phyloP scores from a whole-genome alignment of 1,140 invertebrate species.

The Battus philenor region DNA sequence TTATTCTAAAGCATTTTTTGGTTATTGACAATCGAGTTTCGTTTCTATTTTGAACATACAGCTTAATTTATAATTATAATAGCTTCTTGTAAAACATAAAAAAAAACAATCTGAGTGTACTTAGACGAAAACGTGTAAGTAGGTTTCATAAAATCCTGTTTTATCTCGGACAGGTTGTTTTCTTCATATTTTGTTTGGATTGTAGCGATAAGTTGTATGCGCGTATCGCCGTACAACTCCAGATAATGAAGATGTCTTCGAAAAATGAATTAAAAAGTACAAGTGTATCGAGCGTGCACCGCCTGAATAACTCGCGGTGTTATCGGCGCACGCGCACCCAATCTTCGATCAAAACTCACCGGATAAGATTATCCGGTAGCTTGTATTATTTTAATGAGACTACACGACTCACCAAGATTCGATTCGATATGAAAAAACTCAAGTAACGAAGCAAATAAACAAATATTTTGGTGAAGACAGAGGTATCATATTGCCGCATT shows the following conservation, averaged over 20 bases:
- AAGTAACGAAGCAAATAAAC: constrained; percentile 72
- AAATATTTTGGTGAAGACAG: constrained; percentile 66
- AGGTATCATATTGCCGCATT: constrained; percentile 58
- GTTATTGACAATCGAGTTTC: constrained; percentile 23
- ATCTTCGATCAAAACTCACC: constrained; percentile 71
- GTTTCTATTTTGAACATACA: constrained; percentile 20
- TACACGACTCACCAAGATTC: constrained; percentile 70
- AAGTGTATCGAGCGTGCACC: constrained; percentile 60
- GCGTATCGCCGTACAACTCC: constrained; percentile 27
- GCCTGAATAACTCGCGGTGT: constrained; percentile 66
- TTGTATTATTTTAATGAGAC: constrained; percentile 76
- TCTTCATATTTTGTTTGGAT: constrained; percentile 34
- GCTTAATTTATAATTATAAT: constrained; percentile 21
- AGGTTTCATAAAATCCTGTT: constrained; percentile 2
- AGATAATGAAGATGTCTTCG: constrained; percentile 70
- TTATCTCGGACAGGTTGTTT: constrained; percentile 1
- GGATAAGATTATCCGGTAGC: constrained; percentile 76
- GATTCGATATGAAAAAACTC: constrained; percentile 68
- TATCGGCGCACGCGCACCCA: constrained; percentile 73
- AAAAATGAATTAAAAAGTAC: constrained; percentile 66
- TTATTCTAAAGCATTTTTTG: constrained; percentile 64
- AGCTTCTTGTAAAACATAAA: no score
- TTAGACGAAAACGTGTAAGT: constrained; percentile 35
- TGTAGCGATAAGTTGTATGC: constrained; percentile 10
- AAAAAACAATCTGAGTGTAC: not conserved